Evolutionary conservation across 2,113 vertebrate species (phyloP), one percentile per base, ranked within the genome.

Genomic region (Spizaetus ornatus): DNA sequence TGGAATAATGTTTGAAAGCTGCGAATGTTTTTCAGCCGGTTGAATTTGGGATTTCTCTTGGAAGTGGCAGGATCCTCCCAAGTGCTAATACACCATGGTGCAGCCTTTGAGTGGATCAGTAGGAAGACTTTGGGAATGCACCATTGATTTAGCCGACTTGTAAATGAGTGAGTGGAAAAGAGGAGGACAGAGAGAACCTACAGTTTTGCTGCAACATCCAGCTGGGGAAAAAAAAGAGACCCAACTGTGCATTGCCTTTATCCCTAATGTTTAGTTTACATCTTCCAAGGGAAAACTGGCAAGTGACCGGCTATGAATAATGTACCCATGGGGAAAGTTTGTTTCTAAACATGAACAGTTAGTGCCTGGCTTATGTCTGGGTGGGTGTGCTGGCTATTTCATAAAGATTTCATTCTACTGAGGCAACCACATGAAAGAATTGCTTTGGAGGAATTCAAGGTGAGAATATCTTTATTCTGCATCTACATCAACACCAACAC

Each of bases 251-350:
- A 56, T 55, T 5, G 16, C 56, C 47, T 95, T 97, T 84, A 94
- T 72, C 89, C 78, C 67, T 93, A 53, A 34, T 82, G 84, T 91
- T 97, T 93, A 94, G 73, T 94, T 97, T 95, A 62, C 76, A 45
- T 42, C 87, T 94, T 95, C 90, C 87, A 95, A 86, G 67, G 55
- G 70, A 95, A 96, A 94, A 85, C 91, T 97, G 96, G 95, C 94
- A 95, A 96, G 38, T 94, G 81, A 95, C 67, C 0, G n/a, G n/a
- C 87, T 94, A 84, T 97, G 94, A 97, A 97, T 95, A 97, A 97
- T 72, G 45, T 91, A 95, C 93, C 94, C 93, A 96, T 87, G 74
- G 94, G 96, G 96, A 94, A 96, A 93, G 82, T 91, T 95, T 97
- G 86, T 95, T 95, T 95, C 94, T 95, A 90, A 95, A 93, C 91